Conservation (phyloP, 2,888 invertebrate species). For the Isoperla grammatica region DNA sequence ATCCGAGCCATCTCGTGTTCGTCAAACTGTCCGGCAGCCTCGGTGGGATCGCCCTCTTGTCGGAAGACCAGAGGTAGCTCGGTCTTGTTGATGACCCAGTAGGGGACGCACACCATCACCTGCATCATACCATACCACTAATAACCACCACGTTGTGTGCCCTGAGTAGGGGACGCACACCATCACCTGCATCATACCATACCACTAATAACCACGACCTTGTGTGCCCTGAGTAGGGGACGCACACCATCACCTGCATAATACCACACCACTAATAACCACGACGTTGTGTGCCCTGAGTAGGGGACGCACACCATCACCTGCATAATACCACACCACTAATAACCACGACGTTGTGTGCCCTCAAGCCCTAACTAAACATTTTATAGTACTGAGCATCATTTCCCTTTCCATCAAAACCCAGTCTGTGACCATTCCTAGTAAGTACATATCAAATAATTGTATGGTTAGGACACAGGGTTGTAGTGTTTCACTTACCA, state of each 20-base stretch:
- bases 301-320: constrained; percentile 77
- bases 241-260: constrained; percentile 67
- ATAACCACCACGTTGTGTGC: constrained; percentile 18
- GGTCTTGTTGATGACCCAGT: constrained; percentile 94
- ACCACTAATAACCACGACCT: constrained; percentile 26
- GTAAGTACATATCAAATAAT: constrained; percentile 50
- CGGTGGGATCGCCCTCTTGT: constrained; percentile 73
- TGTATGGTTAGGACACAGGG: constrained; percentile 66
- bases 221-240: constrained; percentile 65
- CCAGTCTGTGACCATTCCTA: constrained; percentile 55
- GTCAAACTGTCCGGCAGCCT: constrained; percentile 79
- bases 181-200: constrained; percentile 61
- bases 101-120: constrained; percentile 76
- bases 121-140: too few species aligned
- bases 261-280: too few species aligned
- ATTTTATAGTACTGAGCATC: neutral
- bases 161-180: constrained; percentile 81
- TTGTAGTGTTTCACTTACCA: too few species aligned
- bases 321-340: too few species aligned
- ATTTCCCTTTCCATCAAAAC: neutral
- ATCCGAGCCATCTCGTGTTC: constrained; percentile 94
- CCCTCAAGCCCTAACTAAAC: neutral
- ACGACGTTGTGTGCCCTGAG: constrained; percentile 44
- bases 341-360: constrained; percentile 17
- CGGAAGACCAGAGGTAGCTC: constrained; percentile 93